A percentile compares a stretch with the other conserved stretches of the same genome.
Evolutionary conservation across 2,113 vertebrate species (phyloP).

Genomic region (Myiopsitta monachus): DNA sequence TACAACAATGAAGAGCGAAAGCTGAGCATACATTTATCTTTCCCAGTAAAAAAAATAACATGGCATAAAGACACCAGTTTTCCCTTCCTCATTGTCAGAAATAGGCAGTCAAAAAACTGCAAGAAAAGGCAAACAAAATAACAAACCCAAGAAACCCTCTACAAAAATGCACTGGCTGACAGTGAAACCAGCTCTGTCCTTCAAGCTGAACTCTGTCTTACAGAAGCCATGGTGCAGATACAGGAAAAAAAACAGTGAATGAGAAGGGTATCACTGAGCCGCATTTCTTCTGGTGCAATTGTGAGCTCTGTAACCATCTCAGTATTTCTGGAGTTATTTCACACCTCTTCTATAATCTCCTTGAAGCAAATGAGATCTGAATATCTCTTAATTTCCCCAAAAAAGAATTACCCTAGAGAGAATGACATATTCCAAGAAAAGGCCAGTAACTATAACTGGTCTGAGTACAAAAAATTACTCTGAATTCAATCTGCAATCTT

Average conservation of each 20-base stretch:
- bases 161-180: neutral
- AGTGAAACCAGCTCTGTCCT: neutral
- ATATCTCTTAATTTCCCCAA: neutral
- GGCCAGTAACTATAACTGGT: neutral
- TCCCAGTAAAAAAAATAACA: neutral
- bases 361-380: neutral
- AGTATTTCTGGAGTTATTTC: neutral
- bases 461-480: neutral
- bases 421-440: slow-evolving; percentile 13
- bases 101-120: neutral
- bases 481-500: neutral
- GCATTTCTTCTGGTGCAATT: neutral
- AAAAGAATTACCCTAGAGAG: neutral
- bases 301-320: neutral
- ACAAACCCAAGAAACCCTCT: neutral
- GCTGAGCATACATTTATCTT: neutral
- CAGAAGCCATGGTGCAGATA: neutral
- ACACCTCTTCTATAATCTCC: neutral
- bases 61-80: neutral
- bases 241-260: neutral
- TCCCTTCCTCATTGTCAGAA: neutral
- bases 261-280: neutral
- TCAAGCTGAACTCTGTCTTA: neutral
- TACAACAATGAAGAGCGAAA: neutral
- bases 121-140: neutral